phyloP scores from a whole-genome alignment of 2,113 vertebrate genomes.

The Pterocles burchelli region DNA sequence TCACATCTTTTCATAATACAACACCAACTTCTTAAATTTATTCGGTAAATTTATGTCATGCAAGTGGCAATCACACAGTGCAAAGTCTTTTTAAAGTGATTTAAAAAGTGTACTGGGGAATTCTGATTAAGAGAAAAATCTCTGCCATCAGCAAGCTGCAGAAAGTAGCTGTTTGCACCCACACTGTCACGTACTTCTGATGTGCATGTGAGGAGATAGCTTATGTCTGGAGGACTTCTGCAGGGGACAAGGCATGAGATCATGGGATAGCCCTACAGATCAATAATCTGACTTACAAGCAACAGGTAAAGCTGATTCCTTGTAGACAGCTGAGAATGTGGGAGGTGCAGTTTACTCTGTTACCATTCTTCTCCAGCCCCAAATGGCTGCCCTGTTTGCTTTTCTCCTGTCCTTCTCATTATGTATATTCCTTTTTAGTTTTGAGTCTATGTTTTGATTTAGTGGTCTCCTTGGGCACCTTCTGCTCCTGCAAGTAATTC shows the following conservation, averaged over 20 bases:
- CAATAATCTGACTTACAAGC: not conserved
- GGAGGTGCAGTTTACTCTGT: not conserved
- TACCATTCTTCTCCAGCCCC: not conserved
- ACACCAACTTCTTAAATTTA: not conserved
- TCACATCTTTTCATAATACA: not conserved
- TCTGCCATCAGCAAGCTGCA: not conserved
- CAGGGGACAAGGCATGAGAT: not conserved
- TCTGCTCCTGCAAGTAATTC: not conserved
- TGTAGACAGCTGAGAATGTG: not conserved
- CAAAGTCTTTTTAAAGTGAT: not conserved
- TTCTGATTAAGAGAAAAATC: not conserved
- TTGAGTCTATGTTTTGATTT: conserved; percentile 9
- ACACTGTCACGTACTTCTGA: not conserved
- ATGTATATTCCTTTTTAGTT: not conserved
- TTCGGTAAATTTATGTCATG: not conserved
- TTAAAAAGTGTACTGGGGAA: not conserved
- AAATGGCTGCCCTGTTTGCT: not conserved
- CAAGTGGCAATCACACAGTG: not conserved
- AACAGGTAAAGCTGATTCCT: not conserved
- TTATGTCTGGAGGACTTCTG: not conserved
- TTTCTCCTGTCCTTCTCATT: not conserved
- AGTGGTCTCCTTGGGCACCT: conserved; percentile 9
- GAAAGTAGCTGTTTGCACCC: not conserved
- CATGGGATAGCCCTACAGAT: not conserved
- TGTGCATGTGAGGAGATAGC: not conserved